These are phyloP conservation scores for Drosophila obscura DNA, from an alignment of 1,140 invertebrate species.

Conservation along the genomic window DNA sequence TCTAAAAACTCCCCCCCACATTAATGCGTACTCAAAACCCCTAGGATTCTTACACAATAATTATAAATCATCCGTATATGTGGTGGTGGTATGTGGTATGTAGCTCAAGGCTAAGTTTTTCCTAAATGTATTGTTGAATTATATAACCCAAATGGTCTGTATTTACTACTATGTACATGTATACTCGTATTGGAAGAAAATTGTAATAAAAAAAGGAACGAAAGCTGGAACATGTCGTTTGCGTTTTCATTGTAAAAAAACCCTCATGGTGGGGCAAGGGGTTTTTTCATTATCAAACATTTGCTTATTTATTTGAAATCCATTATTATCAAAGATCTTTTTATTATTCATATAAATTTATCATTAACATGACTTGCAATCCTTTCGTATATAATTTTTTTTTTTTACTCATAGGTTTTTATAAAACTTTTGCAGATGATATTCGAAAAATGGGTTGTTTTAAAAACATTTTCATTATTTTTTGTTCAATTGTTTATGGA, in stretches of 20 bases:
- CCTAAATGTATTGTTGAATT: conserved; percentile 56
- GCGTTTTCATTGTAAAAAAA: background rate
- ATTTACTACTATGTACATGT: conserved; percentile 34
- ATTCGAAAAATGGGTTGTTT: conserved; percentile 49
- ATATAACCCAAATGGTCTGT: conserved; percentile 54
- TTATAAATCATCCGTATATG: conserved; percentile 29
- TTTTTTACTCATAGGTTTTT: conserved; percentile 35
- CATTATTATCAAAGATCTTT: conserved; percentile 59
- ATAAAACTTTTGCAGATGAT: conserved; percentile 54
- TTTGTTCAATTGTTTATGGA: conserved; percentile 10
- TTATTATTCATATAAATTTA: conserved; percentile 34
- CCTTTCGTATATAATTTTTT: conserved; percentile 36
- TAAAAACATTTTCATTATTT: conserved; percentile 54
- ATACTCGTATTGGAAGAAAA: conserved; percentile 30
- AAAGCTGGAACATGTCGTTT: conserved; percentile 10
- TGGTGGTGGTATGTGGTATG: conserved; percentile 14
- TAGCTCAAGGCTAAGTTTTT: conserved; percentile 29
- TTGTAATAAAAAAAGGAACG: conserved; percentile 67
- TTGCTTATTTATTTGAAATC: conserved; percentile 63
- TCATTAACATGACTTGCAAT: conserved; percentile 57
- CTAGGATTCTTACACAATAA: background rate
- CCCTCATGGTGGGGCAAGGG: background rate
- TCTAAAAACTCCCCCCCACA: conserved; percentile 24
- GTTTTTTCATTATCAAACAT: conserved; percentile 44
- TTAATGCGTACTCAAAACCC: conserved; percentile 1